phyloP scores from a whole-genome alignment of 2,113 vertebrate genomes.

The Theristicus caerulescens region DNA sequence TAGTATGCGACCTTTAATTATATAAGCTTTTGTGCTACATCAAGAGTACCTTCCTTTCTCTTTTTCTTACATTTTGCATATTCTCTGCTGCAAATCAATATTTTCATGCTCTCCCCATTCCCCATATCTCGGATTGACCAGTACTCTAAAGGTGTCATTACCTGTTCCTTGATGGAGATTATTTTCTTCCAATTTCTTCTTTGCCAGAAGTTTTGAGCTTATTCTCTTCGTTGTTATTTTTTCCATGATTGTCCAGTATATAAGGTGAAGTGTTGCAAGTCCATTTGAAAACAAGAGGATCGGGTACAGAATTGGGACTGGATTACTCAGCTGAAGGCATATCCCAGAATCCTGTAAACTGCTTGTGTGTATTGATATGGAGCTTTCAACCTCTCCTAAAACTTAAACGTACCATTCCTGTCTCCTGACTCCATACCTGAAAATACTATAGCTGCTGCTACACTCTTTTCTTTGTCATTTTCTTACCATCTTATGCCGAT shows the following conservation, averaged over 20 bases:
- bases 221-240: neutral
- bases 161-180: neutral
- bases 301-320: neutral
- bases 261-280: neutral
- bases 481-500: neutral
- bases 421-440: neutral
- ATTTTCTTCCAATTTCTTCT: neutral
- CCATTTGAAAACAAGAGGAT: neutral
- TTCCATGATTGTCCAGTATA: accelerated
- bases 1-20: neutral
- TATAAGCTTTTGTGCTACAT: neutral
- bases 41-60: neutral
- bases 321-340: neutral
- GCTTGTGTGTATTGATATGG: neutral
- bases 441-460: neutral
- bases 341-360: neutral
- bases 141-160: neutral
- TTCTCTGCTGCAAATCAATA: neutral
- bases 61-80: neutral
- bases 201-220: neutral
- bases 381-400: neutral
- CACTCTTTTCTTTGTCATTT: neutral
- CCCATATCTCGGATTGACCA: neutral
- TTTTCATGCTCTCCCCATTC: neutral
- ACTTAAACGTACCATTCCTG: neutral